A percentile compares a stretch with the other conserved stretches of the same genome.
phyloP scores from a whole-genome alignment of 2,888 invertebrate species.

The Chelonus formosanus region DNA sequence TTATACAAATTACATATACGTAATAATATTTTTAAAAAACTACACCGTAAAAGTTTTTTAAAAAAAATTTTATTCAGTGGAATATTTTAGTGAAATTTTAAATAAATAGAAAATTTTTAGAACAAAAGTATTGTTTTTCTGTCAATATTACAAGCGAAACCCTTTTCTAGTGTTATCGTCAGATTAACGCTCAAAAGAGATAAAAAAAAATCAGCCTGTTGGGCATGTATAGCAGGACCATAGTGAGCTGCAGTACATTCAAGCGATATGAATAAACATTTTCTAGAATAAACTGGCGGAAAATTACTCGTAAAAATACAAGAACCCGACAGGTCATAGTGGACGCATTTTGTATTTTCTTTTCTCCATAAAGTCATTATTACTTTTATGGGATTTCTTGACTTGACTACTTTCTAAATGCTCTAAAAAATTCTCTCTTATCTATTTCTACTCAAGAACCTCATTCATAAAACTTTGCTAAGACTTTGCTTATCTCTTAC shows the following conservation, averaged over 20 bases:
- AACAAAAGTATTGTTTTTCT: background rate
- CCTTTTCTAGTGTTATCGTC: constrained; percentile 42
- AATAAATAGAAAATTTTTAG: background rate
- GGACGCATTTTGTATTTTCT: constrained; percentile 23
- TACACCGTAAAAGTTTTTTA: too few species aligned
- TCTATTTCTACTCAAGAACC: too few species aligned
- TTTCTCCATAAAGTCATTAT: constrained; percentile 8
- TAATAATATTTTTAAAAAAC: too few species aligned
- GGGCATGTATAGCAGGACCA: constrained; percentile 48
- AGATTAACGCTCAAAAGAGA: constrained; percentile 40
- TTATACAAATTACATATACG: too few species aligned
- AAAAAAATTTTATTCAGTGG: too few species aligned
- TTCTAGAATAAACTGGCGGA: constrained; percentile 51
- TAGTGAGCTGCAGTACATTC: constrained; percentile 51
- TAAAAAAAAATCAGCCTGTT: constrained; percentile 34
- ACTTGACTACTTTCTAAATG: background rate
- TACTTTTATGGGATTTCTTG: background rate
- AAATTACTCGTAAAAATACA: constrained; percentile 56
- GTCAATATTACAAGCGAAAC: background rate
- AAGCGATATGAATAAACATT: constrained; percentile 60
- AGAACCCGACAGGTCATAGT: constrained; percentile 33
- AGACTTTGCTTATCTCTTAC: too few species aligned
- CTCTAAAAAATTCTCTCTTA: background rate
- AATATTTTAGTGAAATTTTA: too few species aligned
- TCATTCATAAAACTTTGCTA: background rate